Conservation (phyloP, 2,113 vertebrate species). For the Poeciliopsis turrubarensis region DNA sequence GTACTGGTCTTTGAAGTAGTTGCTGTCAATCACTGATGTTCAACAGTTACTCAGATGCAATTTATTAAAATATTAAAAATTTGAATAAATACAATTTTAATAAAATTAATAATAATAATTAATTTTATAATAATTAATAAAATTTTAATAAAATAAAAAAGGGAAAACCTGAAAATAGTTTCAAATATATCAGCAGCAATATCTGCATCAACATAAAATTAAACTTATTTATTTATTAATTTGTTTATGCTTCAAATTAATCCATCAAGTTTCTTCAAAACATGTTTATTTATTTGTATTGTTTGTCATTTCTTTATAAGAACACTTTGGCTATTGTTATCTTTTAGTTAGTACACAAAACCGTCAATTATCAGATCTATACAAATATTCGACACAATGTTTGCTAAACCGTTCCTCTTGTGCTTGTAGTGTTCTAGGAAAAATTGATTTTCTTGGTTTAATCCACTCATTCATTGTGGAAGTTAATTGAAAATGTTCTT, state of each 20-base stretch:
- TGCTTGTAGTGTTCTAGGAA: background rate
- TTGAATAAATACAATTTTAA: too few species aligned
- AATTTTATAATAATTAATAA: too few species aligned
- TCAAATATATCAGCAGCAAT: background rate
- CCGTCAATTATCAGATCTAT: background rate
- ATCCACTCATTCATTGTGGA: background rate
- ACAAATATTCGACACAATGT: background rate
- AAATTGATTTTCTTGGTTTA: background rate
- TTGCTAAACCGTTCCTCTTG: background rate
- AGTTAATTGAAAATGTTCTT: background rate
- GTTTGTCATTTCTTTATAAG: background rate
- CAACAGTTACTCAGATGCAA: background rate
- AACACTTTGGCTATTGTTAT: background rate
- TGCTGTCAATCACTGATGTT: background rate
- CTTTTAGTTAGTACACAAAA: background rate
- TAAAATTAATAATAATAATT: too few species aligned
- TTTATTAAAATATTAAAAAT: background rate
- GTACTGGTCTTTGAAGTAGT: background rate
- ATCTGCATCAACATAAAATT: background rate
- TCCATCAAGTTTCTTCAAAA: background rate
- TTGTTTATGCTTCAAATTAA: background rate
- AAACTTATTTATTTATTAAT: background rate
- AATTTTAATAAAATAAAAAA: too few species aligned
- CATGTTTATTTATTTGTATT: background rate
- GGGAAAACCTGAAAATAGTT: background rate